These are phyloP conservation scores for Piprites chloris DNA, from an alignment of 2,113 vertebrate genomes.

Conservation along the genomic window DNA sequence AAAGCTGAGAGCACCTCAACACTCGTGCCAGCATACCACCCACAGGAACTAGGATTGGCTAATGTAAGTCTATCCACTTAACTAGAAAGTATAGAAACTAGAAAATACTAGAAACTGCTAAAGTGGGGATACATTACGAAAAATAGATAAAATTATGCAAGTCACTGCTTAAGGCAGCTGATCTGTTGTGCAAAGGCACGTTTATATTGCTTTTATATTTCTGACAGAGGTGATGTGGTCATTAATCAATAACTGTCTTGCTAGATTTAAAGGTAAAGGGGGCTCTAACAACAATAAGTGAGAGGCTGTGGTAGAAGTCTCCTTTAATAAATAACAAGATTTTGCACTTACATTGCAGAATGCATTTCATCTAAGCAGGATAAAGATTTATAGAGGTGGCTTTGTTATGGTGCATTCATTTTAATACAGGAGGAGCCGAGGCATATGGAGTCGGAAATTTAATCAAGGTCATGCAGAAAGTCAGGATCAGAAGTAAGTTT, in stretches of 20 bases:
- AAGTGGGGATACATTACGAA: background rate
- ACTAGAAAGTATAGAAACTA: too few species aligned
- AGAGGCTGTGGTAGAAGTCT: background rate
- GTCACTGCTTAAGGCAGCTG: background rate
- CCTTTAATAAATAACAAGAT: slow-evolving; percentile 44
- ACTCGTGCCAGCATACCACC: background rate
- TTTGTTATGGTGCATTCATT: background rate
- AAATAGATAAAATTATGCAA: background rate
- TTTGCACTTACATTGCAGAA: background rate
- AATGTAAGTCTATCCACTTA: background rate
- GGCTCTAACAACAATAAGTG: background rate
- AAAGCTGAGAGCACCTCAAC: background rate
- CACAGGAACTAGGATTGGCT: background rate
- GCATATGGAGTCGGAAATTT: background rate
- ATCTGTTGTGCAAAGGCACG: background rate
- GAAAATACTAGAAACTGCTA: background rate
- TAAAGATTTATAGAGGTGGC: background rate
- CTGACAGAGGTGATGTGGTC: slow-evolving; percentile 1
- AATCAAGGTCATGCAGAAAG: background rate
- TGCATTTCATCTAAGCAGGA: background rate
- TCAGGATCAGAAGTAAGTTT: background rate
- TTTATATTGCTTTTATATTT: slow-evolving; percentile 40
- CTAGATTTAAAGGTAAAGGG: slow-evolving; percentile 31
- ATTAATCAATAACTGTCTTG: slow-evolving; percentile 31
- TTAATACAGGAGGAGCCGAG: background rate